These are phyloP conservation scores for Eclectus roratus DNA, from an alignment of 2,113 vertebrate genomes.

Conservation along the genomic window DNA sequence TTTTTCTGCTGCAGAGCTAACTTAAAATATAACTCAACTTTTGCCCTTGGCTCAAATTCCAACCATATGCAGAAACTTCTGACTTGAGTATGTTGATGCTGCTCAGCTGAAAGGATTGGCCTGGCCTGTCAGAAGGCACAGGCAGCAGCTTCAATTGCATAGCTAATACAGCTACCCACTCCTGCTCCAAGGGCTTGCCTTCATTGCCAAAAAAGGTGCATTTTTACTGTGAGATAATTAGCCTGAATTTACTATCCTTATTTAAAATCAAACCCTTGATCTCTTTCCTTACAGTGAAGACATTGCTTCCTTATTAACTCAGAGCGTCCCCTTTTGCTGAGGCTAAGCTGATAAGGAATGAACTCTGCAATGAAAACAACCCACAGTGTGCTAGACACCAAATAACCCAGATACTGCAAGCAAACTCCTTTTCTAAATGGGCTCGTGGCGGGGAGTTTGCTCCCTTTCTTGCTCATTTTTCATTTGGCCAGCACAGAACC, in stretches of 20 bases:
- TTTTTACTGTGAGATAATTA: conserved; percentile 29
- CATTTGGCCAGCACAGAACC: background rate
- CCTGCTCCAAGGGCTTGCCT: background rate
- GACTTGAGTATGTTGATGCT: conserved; percentile 25
- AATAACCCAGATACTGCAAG: background rate
- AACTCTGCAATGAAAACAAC: background rate
- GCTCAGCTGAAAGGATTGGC: background rate
- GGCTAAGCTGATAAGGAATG: background rate
- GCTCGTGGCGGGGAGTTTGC: background rate
- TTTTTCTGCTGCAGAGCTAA: conserved; percentile 27
- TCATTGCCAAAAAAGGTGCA: conserved; percentile 62
- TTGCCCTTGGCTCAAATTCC: conserved; percentile 50
- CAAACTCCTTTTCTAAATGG: background rate
- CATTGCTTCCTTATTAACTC: background rate
- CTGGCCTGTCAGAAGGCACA: background rate
- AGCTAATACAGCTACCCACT: background rate
- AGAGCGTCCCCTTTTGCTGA: background rate
- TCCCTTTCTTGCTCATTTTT: background rate
- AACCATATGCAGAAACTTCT: conserved; percentile 39
- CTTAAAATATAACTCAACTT: conserved; percentile 35
- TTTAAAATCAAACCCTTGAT: background rate
- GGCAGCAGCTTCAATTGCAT: background rate
- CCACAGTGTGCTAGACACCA: background rate
- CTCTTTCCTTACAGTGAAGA: background rate
- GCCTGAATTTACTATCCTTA: background rate